phyloP scores from a whole-genome alignment of 2,888 invertebrate genomes.

The Phaonia tiefii region DNA sequence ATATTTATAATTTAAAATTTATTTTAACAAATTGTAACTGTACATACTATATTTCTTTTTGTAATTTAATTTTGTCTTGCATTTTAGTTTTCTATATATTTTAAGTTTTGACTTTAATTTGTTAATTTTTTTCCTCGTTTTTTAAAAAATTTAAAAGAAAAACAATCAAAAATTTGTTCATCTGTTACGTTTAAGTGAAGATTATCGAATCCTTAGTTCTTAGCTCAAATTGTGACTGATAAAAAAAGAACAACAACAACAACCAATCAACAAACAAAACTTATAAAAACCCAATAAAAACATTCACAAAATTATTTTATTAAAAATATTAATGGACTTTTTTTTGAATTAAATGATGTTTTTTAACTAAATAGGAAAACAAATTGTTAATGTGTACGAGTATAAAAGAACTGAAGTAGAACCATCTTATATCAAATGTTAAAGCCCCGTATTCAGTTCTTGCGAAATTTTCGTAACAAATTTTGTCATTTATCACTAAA shows the following conservation, averaged over 20 bases:
- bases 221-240: slow-evolving; percentile 66
- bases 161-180: slow-evolving; percentile 61
- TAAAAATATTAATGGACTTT: not conserved
- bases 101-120: not conserved
- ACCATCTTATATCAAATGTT: too few relatives aligned
- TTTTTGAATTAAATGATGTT: not conserved
- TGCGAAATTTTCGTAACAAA: too few relatives aligned
- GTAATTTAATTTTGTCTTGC: slow-evolving; percentile 14
- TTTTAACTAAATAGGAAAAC: too few relatives aligned
- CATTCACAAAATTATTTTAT: slow-evolving; percentile 27
- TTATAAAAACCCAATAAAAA: slow-evolving; percentile 18
- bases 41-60: not conserved
- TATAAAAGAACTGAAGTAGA: too few relatives aligned
- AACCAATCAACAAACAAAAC: slow-evolving; percentile 2
- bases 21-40: slow-evolving; percentile 25
- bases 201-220: slow-evolving; percentile 63
- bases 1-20: slow-evolving; percentile 3
- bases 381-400: too few relatives aligned
- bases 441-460: too few relatives aligned
- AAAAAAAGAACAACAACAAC: slow-evolving; percentile 43
- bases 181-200: slow-evolving; percentile 53
- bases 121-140: slow-evolving; percentile 1
- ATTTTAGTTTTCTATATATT: slow-evolving; percentile 19
- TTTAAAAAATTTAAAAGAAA: slow-evolving; percentile 22
- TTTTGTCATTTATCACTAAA: too few relatives aligned